Conservation (phyloP, 2,113 vertebrate genomes). For the Tonatia bakeri region DNA sequence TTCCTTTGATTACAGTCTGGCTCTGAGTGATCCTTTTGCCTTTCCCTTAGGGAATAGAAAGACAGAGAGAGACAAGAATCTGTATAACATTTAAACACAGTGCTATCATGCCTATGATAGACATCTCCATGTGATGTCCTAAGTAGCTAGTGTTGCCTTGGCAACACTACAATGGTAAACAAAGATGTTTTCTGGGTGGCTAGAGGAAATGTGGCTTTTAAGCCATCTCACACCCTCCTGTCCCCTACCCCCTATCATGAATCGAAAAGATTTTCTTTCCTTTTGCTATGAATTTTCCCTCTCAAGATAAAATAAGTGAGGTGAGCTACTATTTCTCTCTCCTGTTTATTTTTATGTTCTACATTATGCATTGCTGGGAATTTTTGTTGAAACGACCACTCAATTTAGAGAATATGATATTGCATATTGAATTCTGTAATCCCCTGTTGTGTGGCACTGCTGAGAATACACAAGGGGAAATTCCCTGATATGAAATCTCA, state of each 20-base stretch:
- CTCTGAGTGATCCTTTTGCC: background rate
- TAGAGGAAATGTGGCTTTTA: conserved; percentile 53
- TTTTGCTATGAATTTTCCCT: conserved; percentile 5
- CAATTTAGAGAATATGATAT: background rate
- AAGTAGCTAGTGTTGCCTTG: conserved; percentile 59
- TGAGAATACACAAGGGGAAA: background rate
- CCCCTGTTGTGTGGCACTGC: background rate
- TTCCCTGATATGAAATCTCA: background rate
- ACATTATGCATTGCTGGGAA: conserved; percentile 18
- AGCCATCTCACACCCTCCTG: background rate
- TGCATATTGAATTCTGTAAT: background rate
- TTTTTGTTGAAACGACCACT: conserved; percentile 20
- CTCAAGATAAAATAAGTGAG: background rate
- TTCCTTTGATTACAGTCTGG: background rate
- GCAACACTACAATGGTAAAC: conserved; percentile 62
- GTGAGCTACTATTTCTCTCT: background rate
- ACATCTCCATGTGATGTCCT: conserved; percentile 21
- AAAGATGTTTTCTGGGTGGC: conserved; percentile 64
- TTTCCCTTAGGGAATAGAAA: background rate
- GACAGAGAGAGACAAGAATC: background rate
- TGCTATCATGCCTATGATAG: background rate
- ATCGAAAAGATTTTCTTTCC: background rate
- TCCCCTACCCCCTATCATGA: background rate
- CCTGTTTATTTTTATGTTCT: conserved; percentile 8
- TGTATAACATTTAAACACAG: conserved; percentile 40